A percentile compares a stretch with the other conserved stretches of the same genome.
These are phyloP conservation scores for Aix galericulata DNA, from an alignment of 2,113 vertebrate genomes.

Conservation along the genomic window DNA sequence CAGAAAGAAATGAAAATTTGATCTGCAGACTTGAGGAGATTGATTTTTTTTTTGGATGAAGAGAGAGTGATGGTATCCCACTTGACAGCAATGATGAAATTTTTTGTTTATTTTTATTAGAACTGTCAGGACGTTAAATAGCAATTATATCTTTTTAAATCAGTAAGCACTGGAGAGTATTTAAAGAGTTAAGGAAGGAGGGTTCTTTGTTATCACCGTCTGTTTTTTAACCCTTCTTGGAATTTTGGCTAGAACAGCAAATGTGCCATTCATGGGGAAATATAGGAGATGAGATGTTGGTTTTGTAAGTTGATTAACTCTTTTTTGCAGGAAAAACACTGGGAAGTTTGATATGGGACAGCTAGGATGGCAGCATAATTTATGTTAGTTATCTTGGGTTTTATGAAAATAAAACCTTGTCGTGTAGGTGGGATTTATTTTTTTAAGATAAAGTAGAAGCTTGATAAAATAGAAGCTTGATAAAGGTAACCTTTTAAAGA, in stretches of 20 bases:
- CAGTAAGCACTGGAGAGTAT: neutral
- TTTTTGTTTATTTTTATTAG: neutral
- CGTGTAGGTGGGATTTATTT: neutral
- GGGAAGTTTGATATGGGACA: neutral
- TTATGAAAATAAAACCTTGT: neutral
- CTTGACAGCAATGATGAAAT: neutral
- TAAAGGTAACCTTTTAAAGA: neutral
- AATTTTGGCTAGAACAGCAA: neutral
- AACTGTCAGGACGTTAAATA: neutral
- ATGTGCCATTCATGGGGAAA: neutral
- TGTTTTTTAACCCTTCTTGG: neutral
- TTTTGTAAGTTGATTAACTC: neutral
- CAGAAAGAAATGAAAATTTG: slow-evolving; percentile 18
- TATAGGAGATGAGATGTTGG: neutral
- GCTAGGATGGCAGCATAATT: neutral
- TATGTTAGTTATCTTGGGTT: neutral
- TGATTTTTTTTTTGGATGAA: neutral
- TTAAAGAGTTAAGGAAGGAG: neutral
- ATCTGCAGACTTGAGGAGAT: neutral
- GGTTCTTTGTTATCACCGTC: neutral
- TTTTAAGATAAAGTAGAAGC: neutral
- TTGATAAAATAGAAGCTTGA: neutral
- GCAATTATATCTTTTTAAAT: neutral
- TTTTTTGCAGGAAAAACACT: neutral
- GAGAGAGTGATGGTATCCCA: neutral